Evolutionary conservation across 2,888 invertebrate species (phyloP), one percentile per base, ranked within the genome.

Genomic region (Ectemnius cavifrons): DNA sequence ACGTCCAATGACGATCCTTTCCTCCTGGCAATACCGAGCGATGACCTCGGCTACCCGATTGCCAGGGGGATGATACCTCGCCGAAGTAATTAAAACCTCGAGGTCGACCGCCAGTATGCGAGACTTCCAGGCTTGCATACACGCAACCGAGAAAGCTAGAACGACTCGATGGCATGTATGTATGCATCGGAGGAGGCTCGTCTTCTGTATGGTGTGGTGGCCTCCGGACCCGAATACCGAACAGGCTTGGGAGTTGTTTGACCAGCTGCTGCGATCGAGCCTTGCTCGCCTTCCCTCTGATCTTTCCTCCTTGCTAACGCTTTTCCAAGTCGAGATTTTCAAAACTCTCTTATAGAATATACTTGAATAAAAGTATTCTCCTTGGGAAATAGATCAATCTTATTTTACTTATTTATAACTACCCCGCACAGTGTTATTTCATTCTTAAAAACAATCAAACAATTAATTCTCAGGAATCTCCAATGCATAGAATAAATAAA

Each of bases 231-330:
- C 79, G 82, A 85, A 78, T 84, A 67, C 77, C 81, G 81, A 84
- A 82, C 86, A 84, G 85, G 84, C 86, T 86, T 78, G 77, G 75
- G 81, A 86, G 86, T 85, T 86, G 86, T 86, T 86, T 86, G 85
- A 86, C 86, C 86, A 86, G 86, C 85, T 86, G 86, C 84, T 66
- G 72, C 80, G 77, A 75, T 45, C 63, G 62, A 47, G 37, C 63
- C 62, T 67, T 37, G 72, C 5, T 11, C 63, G 18, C 46, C 64
- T 65, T 64, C 62, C 59, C 63, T n/a, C 37, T 20, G 49, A 37
- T 45, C 67, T 58, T 63, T 58, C 62, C 73, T 18, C 57, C 73
- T 65, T 71, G 37, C 46, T 61, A 66, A 72, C 67, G 72, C 71
- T 77, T 78, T 73, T 57, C 77, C 76, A 56, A 73, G 59, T 71